These are phyloP conservation scores for Folsomia candida DNA, from an alignment of 2,888 invertebrate genomes.

Conservation along the genomic window DNA sequence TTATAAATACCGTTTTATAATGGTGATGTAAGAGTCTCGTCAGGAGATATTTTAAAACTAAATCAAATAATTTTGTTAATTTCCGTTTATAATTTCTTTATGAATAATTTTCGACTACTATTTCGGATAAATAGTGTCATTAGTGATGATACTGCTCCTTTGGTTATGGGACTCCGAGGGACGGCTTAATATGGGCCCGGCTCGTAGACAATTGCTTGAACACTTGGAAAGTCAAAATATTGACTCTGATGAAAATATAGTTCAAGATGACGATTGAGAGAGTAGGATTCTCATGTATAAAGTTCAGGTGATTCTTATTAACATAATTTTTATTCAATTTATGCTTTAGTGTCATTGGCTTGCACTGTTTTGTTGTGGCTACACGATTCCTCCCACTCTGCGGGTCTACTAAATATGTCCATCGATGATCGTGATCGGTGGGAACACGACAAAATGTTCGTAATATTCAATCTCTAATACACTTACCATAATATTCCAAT, in stretches of 20 bases:
- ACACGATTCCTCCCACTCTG: conserved; percentile 63
- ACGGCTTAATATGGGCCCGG: conserved; percentile 43
- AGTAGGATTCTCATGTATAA: conserved; percentile 20
- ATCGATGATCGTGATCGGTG: conserved; percentile 61
- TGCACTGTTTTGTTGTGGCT: conserved; percentile 73
- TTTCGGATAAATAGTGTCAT: conserved; percentile 40
- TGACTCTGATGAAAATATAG: conserved; percentile 27
- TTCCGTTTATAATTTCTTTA: background rate
- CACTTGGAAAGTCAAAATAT: conserved; percentile 35
- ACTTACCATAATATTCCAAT: too few relatives aligned
- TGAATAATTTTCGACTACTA: background rate
- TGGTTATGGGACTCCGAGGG: conserved; percentile 45
- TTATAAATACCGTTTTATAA: too few relatives aligned
- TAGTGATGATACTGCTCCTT: conserved; percentile 46
- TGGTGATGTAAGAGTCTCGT: too few relatives aligned
- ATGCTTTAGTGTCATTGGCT: conserved; percentile 65
- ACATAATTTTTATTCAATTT: conserved; percentile 13
- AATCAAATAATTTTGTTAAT: background rate
- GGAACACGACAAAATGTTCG: conserved; percentile 53
- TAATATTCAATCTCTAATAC: background rate
- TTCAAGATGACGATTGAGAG: conserved; percentile 19
- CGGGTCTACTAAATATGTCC: conserved; percentile 72
- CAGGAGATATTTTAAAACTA: too few relatives aligned
- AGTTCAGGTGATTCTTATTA: background rate
- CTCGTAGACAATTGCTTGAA: conserved; percentile 38